A percentile compares a stretch with the other conserved stretches of the same genome.
These are phyloP conservation scores for Corydoras sp. DNA, from an alignment of 2,113 vertebrate genomes.

Conservation along the genomic window DNA sequence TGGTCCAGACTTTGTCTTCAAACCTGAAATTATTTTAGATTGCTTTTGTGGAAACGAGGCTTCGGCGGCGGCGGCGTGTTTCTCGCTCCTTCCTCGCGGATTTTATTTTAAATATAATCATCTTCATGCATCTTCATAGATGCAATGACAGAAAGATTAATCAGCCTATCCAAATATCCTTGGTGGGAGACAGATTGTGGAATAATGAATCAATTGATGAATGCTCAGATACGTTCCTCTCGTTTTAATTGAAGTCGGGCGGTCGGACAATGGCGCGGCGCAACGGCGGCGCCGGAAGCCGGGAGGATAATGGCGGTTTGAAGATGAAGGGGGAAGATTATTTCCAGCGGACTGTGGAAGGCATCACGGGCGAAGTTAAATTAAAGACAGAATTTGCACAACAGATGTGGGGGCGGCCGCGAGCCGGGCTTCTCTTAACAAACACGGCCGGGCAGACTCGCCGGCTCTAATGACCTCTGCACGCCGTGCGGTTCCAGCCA, in stretches of 20 bases:
- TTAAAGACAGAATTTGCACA: slow-evolving; percentile 51
- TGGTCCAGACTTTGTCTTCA: no score
- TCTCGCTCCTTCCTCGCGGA: neutral
- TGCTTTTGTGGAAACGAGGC: no score
- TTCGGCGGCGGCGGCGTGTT: no score
- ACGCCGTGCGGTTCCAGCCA: slow-evolving; percentile 41
- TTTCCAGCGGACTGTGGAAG: slow-evolving; percentile 37
- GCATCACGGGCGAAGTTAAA: slow-evolving; percentile 42
- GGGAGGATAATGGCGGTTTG: slow-evolving; percentile 27
- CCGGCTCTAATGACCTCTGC: slow-evolving; percentile 44
- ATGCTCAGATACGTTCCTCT: slow-evolving; percentile 57
- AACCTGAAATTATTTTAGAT: no score
- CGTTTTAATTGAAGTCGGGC: slow-evolving; percentile 44
- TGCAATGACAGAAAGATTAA: slow-evolving; percentile 63
- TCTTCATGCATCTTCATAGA: slow-evolving; percentile 60
- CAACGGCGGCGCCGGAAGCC: slow-evolving; percentile 27
- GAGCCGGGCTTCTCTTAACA: slow-evolving; percentile 30
- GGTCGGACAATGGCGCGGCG: slow-evolving; percentile 34
- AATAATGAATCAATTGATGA: slow-evolving; percentile 64
- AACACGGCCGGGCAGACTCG: slow-evolving; percentile 30
- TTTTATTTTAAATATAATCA: slow-evolving; percentile 50
- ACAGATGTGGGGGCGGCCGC: slow-evolving; percentile 41
- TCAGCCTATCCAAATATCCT: slow-evolving; percentile 56
- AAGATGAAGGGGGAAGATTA: slow-evolving; percentile 39
- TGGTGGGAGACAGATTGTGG: slow-evolving; percentile 51